Conservation (phyloP, 2,888 invertebrate genomes). For the Conistra vaccinii region DNA sequence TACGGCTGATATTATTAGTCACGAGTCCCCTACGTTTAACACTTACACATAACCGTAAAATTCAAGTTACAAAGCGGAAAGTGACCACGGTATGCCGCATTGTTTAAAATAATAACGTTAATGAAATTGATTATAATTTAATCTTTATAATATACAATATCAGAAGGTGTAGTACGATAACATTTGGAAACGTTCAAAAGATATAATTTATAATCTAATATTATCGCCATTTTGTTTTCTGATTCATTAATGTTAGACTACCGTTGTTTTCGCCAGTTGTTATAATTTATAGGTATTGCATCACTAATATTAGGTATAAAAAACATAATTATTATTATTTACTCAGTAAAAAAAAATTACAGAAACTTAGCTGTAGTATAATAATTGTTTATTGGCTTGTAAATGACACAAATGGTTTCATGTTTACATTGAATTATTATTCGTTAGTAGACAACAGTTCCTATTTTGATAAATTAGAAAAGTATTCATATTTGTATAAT, state of each 20-base stretch:
- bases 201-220: background rate
- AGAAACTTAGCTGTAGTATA: too few relatives aligned
- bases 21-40: background rate
- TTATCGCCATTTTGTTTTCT: background rate
- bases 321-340: background rate
- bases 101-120: background rate
- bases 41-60: background rate
- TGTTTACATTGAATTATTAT: too few relatives aligned
- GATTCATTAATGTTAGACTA: slow-evolving; percentile 4
- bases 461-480: too few relatives aligned
- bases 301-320: background rate
- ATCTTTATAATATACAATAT: slow-evolving; percentile 1
- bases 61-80: background rate
- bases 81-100: background rate
- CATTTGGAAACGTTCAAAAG: slow-evolving; percentile 3
- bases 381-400: too few relatives aligned
- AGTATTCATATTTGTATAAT: too few relatives aligned
- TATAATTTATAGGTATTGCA: background rate
- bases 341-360: too few relatives aligned
- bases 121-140: background rate
- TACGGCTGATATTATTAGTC: background rate
- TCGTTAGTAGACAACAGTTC: too few relatives aligned
- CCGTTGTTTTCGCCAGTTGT: background rate
- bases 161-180: background rate
- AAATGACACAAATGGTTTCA: too few relatives aligned